Percentiles rank a stretch among this genome's conserved stretches.
Evolutionary conservation across 2,888 invertebrate genomes (phyloP).

Genomic region (Oxystoma pomonae): DNA sequence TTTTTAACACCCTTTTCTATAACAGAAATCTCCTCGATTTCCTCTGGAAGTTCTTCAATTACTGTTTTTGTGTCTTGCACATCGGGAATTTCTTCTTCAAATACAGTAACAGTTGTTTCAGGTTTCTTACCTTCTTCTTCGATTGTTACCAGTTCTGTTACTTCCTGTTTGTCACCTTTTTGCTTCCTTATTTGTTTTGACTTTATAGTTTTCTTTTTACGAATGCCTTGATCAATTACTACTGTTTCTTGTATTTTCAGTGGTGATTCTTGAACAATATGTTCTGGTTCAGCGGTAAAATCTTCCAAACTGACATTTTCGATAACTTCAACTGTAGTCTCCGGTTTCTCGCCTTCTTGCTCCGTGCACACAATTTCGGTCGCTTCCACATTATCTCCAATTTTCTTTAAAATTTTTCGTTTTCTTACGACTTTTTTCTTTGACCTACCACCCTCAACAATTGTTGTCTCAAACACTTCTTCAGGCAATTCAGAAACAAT

Average conservation of each 20-base stretch:
- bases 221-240: slow-evolving; percentile 28
- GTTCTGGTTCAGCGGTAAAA: slow-evolving; percentile 29
- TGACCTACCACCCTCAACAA: slow-evolving; percentile 39
- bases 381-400: slow-evolving; percentile 35
- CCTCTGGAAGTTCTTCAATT: slow-evolving; percentile 36
- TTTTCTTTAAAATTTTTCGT: slow-evolving; percentile 39
- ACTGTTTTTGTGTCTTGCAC: slow-evolving; percentile 16
- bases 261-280: slow-evolving; percentile 32
- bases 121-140: slow-evolving; percentile 30
- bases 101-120: slow-evolving; percentile 21
- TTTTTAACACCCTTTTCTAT: slow-evolving; percentile 39
- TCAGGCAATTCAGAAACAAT: slow-evolving; percentile 34
- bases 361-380: slow-evolving; percentile 41
- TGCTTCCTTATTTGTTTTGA: slow-evolving; percentile 46
- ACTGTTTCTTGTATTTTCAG: slow-evolving; percentile 36
- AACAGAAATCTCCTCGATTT: slow-evolving; percentile 32
- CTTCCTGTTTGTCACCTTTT: slow-evolving; percentile 41
- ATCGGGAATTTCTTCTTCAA: slow-evolving; percentile 21
- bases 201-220: slow-evolving; percentile 19
- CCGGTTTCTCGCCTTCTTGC: slow-evolving; percentile 39
- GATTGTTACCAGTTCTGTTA: slow-evolving; percentile 46
- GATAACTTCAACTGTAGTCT: slow-evolving; percentile 36
- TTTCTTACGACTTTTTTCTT: slow-evolving; percentile 25
- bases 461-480: slow-evolving; percentile 38
- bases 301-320: slow-evolving; percentile 34